These are phyloP conservation scores for Anolis carolinensis DNA, from an alignment of 2,113 vertebrate genomes.

Conservation along the genomic window DNA sequence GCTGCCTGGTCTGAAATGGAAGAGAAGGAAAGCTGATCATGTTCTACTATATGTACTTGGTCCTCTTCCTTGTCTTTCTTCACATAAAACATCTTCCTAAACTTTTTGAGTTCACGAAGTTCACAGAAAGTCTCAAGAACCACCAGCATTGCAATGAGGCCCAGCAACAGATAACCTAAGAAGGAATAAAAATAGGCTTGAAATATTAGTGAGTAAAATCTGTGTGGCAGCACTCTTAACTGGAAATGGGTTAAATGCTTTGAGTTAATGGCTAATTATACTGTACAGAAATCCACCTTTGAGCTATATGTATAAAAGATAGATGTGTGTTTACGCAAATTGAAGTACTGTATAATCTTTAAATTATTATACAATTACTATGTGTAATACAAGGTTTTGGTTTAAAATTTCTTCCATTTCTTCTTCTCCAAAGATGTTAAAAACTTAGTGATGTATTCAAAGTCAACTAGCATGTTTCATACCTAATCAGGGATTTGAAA, in stretches of 20 bases:
- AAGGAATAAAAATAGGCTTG: neutral
- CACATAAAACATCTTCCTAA: slow-evolving; percentile 94
- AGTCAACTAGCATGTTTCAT: neutral
- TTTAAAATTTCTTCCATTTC: neutral
- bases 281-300: neutral
- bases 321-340: neutral
- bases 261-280: neutral
- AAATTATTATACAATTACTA: neutral
- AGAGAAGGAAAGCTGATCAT: slow-evolving; percentile 93
- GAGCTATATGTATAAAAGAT: neutral
- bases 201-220: slow-evolving; percentile 11
- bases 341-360: neutral
- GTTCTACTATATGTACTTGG: slow-evolving; percentile 87
- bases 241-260: neutral
- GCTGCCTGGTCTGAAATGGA: slow-evolving; percentile 82
- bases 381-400: neutral
- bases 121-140: slow-evolving; percentile 97
- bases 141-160: slow-evolving; percentile 93
- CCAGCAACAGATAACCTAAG: slow-evolving; percentile 90
- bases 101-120: slow-evolving; percentile 93
- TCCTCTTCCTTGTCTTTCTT: slow-evolving; percentile 93
- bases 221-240: neutral
- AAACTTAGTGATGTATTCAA: neutral
- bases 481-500: neutral
- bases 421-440: neutral